Conservation (phyloP, 2,113 vertebrate genomes). For the Rhinichthys klamathensis region DNA sequence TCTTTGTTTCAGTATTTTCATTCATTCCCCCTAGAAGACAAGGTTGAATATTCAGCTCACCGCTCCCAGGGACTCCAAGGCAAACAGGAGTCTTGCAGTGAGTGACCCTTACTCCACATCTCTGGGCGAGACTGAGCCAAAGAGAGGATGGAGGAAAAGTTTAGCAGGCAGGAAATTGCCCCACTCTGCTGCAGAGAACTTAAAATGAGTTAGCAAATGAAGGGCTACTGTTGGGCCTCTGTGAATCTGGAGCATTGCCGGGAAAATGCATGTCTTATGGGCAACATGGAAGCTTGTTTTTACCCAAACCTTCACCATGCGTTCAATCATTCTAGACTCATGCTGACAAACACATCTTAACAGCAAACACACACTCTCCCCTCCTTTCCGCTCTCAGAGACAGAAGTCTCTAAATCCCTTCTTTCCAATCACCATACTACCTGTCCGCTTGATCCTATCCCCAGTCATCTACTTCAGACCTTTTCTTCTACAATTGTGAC, state of each 20-base stretch:
- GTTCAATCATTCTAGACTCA: not conserved
- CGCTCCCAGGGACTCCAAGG: slow-evolving; percentile 71
- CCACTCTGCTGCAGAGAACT: slow-evolving; percentile 37
- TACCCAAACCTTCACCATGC: slow-evolving; percentile 4
- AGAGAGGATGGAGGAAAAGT: slow-evolving; percentile 29
- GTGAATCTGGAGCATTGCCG: not conserved
- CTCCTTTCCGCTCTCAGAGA: too few relatives aligned
- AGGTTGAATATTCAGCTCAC: slow-evolving; percentile 68
- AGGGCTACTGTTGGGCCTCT: slow-evolving; percentile 27
- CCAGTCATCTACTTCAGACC: too few relatives aligned
- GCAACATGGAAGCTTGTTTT: slow-evolving; percentile 2
- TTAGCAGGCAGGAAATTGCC: slow-evolving; percentile 48
- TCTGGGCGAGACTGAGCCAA: slow-evolving; percentile 35
- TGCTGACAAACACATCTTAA: too few relatives aligned
- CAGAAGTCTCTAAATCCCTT: too few relatives aligned
- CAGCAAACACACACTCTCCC: too few relatives aligned
- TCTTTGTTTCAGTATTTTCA: slow-evolving; percentile 81
- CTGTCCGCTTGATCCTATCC: too few relatives aligned
- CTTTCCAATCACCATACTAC: too few relatives aligned
- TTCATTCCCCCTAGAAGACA: slow-evolving; percentile 71
- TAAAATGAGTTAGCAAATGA: slow-evolving; percentile 28
- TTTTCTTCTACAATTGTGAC: too few relatives aligned
- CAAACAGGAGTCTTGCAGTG: slow-evolving; percentile 78
- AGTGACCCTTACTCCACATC: slow-evolving; percentile 69
- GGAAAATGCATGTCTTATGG: slow-evolving; percentile 11